These are phyloP conservation scores for Tyrophagus putrescentiae DNA, from an alignment of 1,140 invertebrate genomes.

Conservation along the genomic window DNA sequence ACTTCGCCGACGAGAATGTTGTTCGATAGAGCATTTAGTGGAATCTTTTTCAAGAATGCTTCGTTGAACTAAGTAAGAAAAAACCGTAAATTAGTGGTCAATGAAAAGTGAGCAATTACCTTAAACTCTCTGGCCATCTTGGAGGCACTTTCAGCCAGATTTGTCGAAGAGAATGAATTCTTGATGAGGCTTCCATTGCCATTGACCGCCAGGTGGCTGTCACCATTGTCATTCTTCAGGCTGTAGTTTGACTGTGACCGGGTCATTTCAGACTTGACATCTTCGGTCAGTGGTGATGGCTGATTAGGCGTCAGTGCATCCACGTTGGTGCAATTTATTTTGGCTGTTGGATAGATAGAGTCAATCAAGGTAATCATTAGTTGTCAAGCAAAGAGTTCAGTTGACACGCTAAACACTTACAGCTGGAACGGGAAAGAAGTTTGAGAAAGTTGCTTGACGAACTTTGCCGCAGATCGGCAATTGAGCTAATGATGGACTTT, in stretches of 20 bases:
- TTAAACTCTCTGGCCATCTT: too few species aligned
- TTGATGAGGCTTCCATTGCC: conserved; percentile 4
- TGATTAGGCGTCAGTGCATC: neutral
- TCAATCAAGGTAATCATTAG: neutral
- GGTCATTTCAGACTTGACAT: conserved; percentile 17
- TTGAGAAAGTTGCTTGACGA: conserved; percentile 72
- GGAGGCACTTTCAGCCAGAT: too few species aligned
- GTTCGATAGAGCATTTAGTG: conserved; percentile 80
- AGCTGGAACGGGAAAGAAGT: conserved; percentile 30
- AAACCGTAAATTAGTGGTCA: neutral
- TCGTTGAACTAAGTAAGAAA: conserved; percentile 53
- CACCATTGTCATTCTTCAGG: neutral
- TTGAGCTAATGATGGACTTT: conserved; percentile 79
- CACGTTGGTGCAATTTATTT: neutral
- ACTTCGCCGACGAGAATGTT: conserved; percentile 96
- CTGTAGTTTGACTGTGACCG: neutral
- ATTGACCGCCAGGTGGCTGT: neutral
- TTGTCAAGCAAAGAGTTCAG: neutral
- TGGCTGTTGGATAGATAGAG: neutral
- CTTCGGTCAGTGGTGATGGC: conserved; percentile 15
- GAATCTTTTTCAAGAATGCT: conserved; percentile 92
- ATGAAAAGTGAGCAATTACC: neutral
- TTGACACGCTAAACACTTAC: conserved; percentile 24
- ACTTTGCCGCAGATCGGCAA: conserved; percentile 89
- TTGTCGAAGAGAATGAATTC: conserved; percentile 17